These are phyloP conservation scores for Trilocha varians DNA, from an alignment of 2,888 invertebrate species.

Conservation along the genomic window DNA sequence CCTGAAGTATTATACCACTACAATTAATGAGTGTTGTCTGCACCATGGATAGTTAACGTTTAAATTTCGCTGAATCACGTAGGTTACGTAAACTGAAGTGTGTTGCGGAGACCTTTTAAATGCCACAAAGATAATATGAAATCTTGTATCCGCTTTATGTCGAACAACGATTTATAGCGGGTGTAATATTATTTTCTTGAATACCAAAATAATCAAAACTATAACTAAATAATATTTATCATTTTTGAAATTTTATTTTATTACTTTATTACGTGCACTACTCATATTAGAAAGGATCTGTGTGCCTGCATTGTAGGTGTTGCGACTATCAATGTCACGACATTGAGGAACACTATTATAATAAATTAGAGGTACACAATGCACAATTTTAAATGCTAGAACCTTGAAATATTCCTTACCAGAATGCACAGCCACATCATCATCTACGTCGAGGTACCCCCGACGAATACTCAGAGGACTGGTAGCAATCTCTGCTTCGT, in stretches of 20 bases:
- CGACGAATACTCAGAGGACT: conserved; percentile 63
- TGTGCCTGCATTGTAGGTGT: neutral
- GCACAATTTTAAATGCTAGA: neutral
- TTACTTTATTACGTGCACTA: neutral
- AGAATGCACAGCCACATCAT: conserved; percentile 81
- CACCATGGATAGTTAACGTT: neutral
- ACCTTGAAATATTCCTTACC: conserved; percentile 59
- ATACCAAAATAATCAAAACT: too few species aligned
- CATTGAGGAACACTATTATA: neutral
- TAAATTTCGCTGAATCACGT: neutral
- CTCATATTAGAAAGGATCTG: neutral
- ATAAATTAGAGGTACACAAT: neutral
- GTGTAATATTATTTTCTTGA: too few species aligned
- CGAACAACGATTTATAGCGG: too few species aligned
- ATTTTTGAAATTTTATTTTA: neutral
- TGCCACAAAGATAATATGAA: neutral
- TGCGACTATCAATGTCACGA: neutral
- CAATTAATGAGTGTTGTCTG: neutral
- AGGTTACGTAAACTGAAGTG: neutral
- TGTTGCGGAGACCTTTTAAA: neutral
- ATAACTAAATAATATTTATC: too few species aligned
- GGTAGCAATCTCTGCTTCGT: conserved; percentile 54
- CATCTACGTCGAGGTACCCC: conserved; percentile 74
- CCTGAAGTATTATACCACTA: too few species aligned
- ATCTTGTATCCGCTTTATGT: too few species aligned